These are phyloP conservation scores for Syngnathus scovelli DNA, from an alignment of 2,113 vertebrate genomes.

Conservation along the genomic window DNA sequence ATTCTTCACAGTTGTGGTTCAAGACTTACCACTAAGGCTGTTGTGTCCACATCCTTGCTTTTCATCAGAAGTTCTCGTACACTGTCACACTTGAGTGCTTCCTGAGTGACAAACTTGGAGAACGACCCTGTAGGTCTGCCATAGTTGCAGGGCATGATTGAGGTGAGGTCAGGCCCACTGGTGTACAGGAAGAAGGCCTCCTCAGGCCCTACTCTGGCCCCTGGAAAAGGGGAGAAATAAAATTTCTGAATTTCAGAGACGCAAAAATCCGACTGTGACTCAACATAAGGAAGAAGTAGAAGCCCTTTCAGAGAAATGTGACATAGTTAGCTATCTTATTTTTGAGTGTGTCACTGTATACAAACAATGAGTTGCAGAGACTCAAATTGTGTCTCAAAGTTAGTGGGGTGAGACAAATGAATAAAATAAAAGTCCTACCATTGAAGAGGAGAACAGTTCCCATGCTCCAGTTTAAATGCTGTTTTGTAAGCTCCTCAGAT, in stretches of 20 bases:
- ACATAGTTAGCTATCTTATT: no score
- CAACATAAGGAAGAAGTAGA: background rate
- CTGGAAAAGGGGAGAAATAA: conserved; percentile 52
- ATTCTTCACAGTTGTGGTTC: background rate
- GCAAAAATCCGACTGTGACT: background rate
- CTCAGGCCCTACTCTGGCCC: conserved; percentile 82
- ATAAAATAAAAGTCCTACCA: conserved; percentile 28
- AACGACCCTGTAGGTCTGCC: conserved; percentile 74
- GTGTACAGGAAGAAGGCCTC: conserved; percentile 90
- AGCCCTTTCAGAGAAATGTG: no score
- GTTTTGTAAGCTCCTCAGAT: conserved; percentile 75
- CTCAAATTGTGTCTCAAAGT: background rate
- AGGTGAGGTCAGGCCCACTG: conserved; percentile 87
- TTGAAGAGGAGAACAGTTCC: conserved; percentile 76
- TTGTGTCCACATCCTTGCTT: conserved; percentile 80
- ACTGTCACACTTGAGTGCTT: conserved; percentile 82
- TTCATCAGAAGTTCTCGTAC: conserved; percentile 85
- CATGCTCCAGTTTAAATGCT: conserved; percentile 77
- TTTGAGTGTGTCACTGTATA: no score
- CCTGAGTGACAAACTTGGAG: conserved; percentile 86
- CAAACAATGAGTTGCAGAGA: no score
- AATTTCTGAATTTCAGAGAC: background rate
- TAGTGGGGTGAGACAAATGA: background rate
- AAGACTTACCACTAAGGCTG: conserved; percentile 82
- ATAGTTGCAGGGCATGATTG: conserved; percentile 94